Percentiles rank a stretch among this genome's conserved stretches.
phyloP scores from a whole-genome alignment of 2,888 invertebrate species.

The Synergus laeviventris region DNA sequence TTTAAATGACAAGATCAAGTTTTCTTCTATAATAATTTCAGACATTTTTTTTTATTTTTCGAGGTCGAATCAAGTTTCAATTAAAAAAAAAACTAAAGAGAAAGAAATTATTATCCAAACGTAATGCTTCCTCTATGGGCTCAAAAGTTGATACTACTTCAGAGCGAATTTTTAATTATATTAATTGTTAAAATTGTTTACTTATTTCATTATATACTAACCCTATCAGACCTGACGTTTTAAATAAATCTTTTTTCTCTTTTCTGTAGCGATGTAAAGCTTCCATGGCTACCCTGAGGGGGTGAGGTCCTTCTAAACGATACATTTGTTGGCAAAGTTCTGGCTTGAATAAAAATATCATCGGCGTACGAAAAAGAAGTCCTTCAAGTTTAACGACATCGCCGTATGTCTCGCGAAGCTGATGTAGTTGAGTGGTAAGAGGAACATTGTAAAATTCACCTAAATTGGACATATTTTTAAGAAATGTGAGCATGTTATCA shows the following conservation, averaged over 20 bases:
- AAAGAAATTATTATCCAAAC: too few species aligned
- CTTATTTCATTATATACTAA: neutral
- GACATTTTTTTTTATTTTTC: too few species aligned
- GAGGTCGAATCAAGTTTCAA: too few species aligned
- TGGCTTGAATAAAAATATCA: slow-evolving; percentile 63
- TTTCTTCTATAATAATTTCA: too few species aligned
- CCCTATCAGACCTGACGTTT: neutral
- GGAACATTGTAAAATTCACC: slow-evolving; percentile 60
- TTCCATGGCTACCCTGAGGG: slow-evolving; percentile 72
- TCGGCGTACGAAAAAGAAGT: slow-evolving; percentile 59
- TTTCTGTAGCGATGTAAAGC: slow-evolving; percentile 73
- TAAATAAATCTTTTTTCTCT: neutral
- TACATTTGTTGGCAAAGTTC: slow-evolving; percentile 70
- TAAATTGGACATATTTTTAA: slow-evolving; percentile 41
- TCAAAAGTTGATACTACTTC: neutral
- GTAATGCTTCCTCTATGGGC: too few species aligned
- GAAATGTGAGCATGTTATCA: too few species aligned
- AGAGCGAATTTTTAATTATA: neutral
- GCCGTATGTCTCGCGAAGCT: slow-evolving; percentile 71
- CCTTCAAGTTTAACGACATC: slow-evolving; percentile 76
- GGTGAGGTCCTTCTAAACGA: slow-evolving; percentile 77
- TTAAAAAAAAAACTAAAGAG: too few species aligned
- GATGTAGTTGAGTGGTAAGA: slow-evolving; percentile 52
- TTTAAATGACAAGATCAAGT: too few species aligned
- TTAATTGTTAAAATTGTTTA: neutral